These are phyloP conservation scores for Rhinophrynus dorsalis DNA, from an alignment of 2,797 vertebrate species.

Conservation along the genomic window DNA sequence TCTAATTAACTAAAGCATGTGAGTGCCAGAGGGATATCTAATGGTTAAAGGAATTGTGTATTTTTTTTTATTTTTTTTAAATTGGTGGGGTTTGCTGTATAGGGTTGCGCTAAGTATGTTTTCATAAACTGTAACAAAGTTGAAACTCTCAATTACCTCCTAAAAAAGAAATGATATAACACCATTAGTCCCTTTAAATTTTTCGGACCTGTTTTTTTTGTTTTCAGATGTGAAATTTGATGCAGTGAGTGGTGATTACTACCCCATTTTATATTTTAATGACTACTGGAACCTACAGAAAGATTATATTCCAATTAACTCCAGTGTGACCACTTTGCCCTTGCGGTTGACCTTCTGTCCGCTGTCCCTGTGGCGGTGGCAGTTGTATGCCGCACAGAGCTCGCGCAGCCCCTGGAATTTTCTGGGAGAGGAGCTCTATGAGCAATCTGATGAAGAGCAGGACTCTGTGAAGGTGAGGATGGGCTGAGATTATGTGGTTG, in stretches of 20 bases:
- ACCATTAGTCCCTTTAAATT: too few species aligned
- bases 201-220: too few species aligned
- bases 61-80: too few species aligned
- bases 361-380: slow-evolving; percentile 93
- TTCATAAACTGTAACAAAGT: too few species aligned
- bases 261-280: slow-evolving; percentile 94
- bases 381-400: slow-evolving; percentile 92
- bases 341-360: slow-evolving; percentile 87
- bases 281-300: slow-evolving; percentile 99
- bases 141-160: too few species aligned
- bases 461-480: slow-evolving; percentile 88
- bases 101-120: too few species aligned
- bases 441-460: slow-evolving; percentile 95
- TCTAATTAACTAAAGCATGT: too few species aligned
- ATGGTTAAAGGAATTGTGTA: too few species aligned
- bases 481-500: background rate
- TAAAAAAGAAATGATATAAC: too few species aligned
- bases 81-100: too few species aligned
- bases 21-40: too few species aligned
- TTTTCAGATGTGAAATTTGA: slow-evolving; percentile 90
- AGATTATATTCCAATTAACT: slow-evolving; percentile 90
- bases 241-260: slow-evolving; percentile 91
- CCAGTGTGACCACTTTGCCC: slow-evolving; percentile 76
- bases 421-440: slow-evolving; percentile 88
- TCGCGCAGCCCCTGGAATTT: slow-evolving; percentile 92